A percentile compares a stretch with the other conserved stretches of the same genome.
Conservation (phyloP, 2,888 invertebrate species). For the Taphrorychus bicolor region DNA sequence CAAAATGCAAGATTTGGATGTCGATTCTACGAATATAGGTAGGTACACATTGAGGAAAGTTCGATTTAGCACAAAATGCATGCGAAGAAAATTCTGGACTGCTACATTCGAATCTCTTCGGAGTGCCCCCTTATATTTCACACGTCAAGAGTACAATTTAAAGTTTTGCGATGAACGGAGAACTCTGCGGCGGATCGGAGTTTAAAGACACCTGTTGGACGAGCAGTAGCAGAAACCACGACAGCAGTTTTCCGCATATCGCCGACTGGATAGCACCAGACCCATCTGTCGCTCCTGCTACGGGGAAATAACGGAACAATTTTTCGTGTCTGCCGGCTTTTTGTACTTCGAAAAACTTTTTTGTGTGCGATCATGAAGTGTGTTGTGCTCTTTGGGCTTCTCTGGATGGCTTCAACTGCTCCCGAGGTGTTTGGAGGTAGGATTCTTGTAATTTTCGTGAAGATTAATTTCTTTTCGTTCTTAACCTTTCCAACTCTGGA, state of each 20-base stretch:
- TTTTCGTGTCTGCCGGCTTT: slow-evolving; percentile 3
- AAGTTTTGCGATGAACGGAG: slow-evolving; percentile 18
- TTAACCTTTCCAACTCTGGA: no score
- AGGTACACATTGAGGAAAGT: not conserved
- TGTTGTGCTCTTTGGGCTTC: slow-evolving; percentile 11
- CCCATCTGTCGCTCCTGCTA: not conserved
- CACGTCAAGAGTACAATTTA: slow-evolving; percentile 8
- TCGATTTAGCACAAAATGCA: not conserved
- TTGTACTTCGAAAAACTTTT: not conserved
- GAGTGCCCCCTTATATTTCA: not conserved
- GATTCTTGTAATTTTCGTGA: no score
- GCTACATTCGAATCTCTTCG: not conserved
- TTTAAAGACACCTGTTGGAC: slow-evolving; percentile 45
- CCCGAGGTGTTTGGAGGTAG: slow-evolving; percentile 12
- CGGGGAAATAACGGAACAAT: slow-evolving; percentile 1
- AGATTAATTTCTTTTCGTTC: no score
- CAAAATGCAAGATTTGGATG: no score
- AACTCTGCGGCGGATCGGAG: slow-evolving; percentile 28
- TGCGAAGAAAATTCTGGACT: not conserved
- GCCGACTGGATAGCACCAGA: slow-evolving; percentile 29
- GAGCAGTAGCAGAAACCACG: slow-evolving; percentile 32
- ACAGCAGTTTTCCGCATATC: slow-evolving; percentile 44
- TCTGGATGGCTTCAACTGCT: slow-evolving; percentile 7
- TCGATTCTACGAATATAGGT: no score
- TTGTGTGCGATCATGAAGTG: slow-evolving; percentile 18